These are phyloP conservation scores for Nymphicus hollandicus DNA, from an alignment of 2,113 vertebrate genomes.

Conservation along the genomic window DNA sequence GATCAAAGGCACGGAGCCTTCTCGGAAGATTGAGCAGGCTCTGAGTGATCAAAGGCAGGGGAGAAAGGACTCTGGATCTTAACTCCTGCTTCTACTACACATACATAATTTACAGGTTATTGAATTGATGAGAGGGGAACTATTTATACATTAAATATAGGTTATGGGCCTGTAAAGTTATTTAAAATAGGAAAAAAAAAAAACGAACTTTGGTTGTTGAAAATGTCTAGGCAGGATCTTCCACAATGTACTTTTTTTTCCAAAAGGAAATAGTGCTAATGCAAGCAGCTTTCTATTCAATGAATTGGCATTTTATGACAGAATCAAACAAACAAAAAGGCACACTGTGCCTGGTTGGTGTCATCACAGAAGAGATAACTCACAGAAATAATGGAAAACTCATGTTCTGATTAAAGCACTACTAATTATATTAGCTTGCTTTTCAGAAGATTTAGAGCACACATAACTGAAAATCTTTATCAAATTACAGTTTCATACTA, in stretches of 20 bases:
- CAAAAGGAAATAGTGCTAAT: background rate
- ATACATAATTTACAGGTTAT: slow-evolving; percentile 51
- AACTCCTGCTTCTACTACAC: background rate
- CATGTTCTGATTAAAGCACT: background rate
- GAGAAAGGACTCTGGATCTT: slow-evolving; percentile 21
- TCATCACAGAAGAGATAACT: background rate
- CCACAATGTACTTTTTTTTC: background rate
- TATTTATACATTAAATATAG: background rate
- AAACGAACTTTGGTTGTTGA: background rate
- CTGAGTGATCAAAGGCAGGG: slow-evolving; percentile 53
- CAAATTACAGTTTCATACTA: background rate
- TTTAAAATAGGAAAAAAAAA: background rate
- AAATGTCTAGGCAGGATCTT: background rate
- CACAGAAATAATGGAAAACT: background rate
- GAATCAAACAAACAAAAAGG: background rate
- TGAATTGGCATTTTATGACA: background rate
- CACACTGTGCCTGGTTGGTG: background rate
- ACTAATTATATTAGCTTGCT: background rate
- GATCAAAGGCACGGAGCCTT: slow-evolving; percentile 32
- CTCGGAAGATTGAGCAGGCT: slow-evolving; percentile 40
- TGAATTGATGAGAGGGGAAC: background rate
- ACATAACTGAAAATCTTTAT: background rate
- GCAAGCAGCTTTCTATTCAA: background rate
- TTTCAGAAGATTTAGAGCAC: background rate
- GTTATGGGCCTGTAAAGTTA: background rate